Percentiles rank a stretch among this genome's conserved stretches.
Evolutionary conservation across 2,113 vertebrate genomes (phyloP).

Genomic region (Boleophthalmus pectinirostris): DNA sequence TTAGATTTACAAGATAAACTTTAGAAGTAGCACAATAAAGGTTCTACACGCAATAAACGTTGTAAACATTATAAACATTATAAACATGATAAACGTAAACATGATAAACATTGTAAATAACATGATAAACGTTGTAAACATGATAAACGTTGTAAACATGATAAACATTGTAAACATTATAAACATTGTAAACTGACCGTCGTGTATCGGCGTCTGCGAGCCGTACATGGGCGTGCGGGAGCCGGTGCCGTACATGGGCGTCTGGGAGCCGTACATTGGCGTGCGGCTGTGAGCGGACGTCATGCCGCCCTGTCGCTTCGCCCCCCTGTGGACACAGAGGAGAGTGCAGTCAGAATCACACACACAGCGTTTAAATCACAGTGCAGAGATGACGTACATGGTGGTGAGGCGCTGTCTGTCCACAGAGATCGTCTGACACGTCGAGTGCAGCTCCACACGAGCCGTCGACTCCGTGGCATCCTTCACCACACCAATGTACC

Average conservation of each 20-base stretch:
- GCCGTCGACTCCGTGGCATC: slow-evolving; percentile 94
- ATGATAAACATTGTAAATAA: too few relatives aligned
- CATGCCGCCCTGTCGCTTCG: slow-evolving; percentile 81
- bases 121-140: too few relatives aligned
- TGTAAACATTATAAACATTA: too few relatives aligned
- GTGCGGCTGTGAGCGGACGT: slow-evolving; percentile 87
- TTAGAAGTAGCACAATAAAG: slow-evolving; percentile 83
- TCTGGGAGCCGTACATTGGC: slow-evolving; percentile 92
- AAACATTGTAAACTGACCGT: too few relatives aligned
- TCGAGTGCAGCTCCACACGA: slow-evolving; percentile 91
- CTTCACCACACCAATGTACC: slow-evolving; percentile 94
- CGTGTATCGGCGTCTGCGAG: slow-evolving; percentile 90
- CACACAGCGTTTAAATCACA: background rate
- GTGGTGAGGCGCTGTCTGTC: slow-evolving; percentile 90
- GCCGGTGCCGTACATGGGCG: slow-evolving; percentile 90
- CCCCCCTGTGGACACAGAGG: slow-evolving; percentile 74
- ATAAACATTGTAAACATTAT: too few relatives aligned
- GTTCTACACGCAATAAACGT: slow-evolving; percentile 68
- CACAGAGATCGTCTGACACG: slow-evolving; percentile 96
- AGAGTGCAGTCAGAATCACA: background rate
- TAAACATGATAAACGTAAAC: too few relatives aligned
- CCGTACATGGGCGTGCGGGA: slow-evolving; percentile 94
- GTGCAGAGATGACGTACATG: slow-evolving; percentile 70
- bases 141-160: too few relatives aligned
- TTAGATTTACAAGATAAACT: background rate